Evolutionary conservation across 2,113 vertebrate species (phyloP), one percentile per base, ranked within the genome.

Genomic region (Vimba vimba): DNA sequence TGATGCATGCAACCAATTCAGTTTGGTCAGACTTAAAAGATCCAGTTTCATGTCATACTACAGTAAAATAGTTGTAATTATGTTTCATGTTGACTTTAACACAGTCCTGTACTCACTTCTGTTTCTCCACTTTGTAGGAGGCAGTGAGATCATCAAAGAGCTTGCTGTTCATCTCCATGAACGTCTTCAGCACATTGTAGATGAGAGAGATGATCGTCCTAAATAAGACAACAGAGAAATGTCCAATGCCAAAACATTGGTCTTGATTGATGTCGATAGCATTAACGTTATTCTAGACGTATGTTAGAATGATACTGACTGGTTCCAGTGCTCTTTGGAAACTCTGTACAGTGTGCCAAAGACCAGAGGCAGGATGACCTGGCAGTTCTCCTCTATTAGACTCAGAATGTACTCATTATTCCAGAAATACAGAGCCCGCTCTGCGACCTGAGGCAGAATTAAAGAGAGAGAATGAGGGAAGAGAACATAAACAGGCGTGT

Each of bases 111-210:
- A 94, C 97, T 95, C 92, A 98, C 97, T 97, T 97, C 94, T 98
- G 97, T 89, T 97, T 97, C 87, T 97, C 97, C 92, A 97, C 95
- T 93, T 98, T 98, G 93, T 97, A 98, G 89, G 97, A 97, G 91
- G 96, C 96, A 43, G 97, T 97, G 88, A 98, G 96, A 87, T 97
- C 97, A 89, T 97, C 97, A 73, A 97, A 98, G 47, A 98, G 95
- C 86, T 96, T 96, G 86, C 96, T 96, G 74, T 98, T 97, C 97
- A 97, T 98, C 94, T 98, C 97, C 97, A 97, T 98, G 92, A 98
- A 97, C 74, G 97, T 97, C 93, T 98, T 97, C 86, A 98, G 95
- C 89, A 98, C 97, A 2, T 97, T 97, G 94, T 97, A 98, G 94
- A 98, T 97, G 87, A 98, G 96, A 85, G 97, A 97, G 62, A 98